Percentiles rank a stretch among this genome's conserved stretches.
These are phyloP conservation scores for Drosophila setifemur DNA, from an alignment of 1,140 invertebrate species.

Conservation along the genomic window DNA sequence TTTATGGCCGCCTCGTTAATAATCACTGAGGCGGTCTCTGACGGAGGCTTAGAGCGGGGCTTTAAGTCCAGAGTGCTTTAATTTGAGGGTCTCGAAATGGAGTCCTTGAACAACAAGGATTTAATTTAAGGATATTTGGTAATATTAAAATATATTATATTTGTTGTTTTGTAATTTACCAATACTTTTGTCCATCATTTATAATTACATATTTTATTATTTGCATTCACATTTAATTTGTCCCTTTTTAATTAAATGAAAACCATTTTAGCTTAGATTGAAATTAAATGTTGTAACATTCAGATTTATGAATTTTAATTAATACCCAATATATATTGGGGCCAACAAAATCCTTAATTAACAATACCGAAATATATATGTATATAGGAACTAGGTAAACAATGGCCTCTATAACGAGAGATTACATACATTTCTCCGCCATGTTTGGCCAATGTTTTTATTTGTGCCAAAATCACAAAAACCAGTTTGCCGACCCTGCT, in stretches of 20 bases:
- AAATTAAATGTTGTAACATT: not conserved
- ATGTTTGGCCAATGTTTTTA: not conserved
- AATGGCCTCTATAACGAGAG: not conserved
- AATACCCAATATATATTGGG: not conserved
- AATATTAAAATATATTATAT: too few species aligned
- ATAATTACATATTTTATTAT: too few species aligned
- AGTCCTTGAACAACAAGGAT: too few species aligned
- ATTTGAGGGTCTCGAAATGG: too few species aligned
- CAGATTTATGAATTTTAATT: not conserved
- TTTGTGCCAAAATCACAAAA: slow-evolving; percentile 10
- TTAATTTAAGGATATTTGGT: too few species aligned
- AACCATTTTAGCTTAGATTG: too few species aligned
- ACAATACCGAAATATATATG: too few species aligned
- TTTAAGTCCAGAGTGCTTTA: not conserved
- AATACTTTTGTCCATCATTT: too few species aligned
- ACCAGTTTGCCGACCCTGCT: not conserved
- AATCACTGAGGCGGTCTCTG: not conserved
- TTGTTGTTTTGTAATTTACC: too few species aligned
- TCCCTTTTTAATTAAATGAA: too few species aligned
- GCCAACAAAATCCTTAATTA: not conserved
- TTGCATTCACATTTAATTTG: too few species aligned
- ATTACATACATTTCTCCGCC: not conserved
- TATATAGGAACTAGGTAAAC: not conserved
- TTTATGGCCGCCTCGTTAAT: slow-evolving; percentile 25
- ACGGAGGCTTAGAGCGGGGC: not conserved